Evolutionary conservation across 2,113 vertebrate species (phyloP).

Genomic region (Bagarius yarrelli): DNA sequence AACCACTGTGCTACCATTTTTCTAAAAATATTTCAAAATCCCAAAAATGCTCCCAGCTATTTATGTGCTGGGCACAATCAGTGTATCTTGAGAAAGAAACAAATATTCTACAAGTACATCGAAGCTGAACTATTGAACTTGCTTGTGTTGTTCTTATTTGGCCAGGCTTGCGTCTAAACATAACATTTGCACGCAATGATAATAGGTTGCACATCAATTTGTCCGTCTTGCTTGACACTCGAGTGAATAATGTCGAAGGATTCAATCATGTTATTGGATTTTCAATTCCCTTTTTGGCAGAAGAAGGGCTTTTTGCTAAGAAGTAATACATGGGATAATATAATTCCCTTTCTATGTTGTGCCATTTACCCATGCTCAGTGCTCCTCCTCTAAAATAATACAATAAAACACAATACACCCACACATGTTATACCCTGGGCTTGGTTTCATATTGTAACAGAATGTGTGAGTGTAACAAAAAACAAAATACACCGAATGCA

Average conservation of each 20-base stretch:
- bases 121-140: neutral
- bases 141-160: neutral
- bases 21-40: too few species aligned
- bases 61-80: neutral
- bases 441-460: too few species aligned
- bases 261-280: neutral
- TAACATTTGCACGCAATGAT: slow-evolving; percentile 7
- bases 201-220: neutral
- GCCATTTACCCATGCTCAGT: neutral
- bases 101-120: neutral
- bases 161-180: neutral
- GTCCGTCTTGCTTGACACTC: neutral
- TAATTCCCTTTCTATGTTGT: neutral
- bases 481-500: neutral
- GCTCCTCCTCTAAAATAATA: neutral
- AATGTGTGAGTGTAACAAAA: neutral
- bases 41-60: neutral
- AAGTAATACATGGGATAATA: slow-evolving; percentile 3
- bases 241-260: neutral
- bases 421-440: neutral
- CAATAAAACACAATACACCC: neutral
- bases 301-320: neutral
- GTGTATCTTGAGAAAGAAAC: neutral
- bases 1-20: too few species aligned
- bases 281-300: neutral